These are phyloP conservation scores for Lucilia cuprina DNA, from an alignment of 1,140 invertebrate genomes.

Conservation along the genomic window DNA sequence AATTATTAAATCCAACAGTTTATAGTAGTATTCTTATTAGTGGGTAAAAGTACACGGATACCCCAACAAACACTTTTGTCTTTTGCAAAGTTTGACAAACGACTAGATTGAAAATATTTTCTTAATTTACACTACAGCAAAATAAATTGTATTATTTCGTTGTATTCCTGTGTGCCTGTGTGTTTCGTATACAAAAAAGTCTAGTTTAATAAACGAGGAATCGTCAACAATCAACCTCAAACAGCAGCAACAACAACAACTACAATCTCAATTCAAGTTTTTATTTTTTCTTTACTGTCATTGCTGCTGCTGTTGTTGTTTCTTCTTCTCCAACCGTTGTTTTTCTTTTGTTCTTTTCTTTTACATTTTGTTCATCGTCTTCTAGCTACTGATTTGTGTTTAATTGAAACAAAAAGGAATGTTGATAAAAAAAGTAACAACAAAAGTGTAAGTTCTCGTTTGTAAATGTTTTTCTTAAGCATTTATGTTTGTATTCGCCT, in stretches of 20 bases:
- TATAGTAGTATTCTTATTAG: neutral
- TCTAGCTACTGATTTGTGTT: too few species aligned
- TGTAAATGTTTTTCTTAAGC: too few species aligned
- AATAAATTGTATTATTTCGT: neutral
- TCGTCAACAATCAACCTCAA: slow-evolving; percentile 7
- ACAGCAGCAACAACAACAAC: neutral
- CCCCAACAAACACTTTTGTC: neutral
- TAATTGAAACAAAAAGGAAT: too few species aligned
- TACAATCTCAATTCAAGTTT: neutral
- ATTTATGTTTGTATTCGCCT: too few species aligned
- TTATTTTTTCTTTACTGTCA: neutral
- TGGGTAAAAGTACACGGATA: neutral
- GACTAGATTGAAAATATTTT: slow-evolving; percentile 25
- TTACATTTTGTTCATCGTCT: too few species aligned
- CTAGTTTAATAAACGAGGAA: slow-evolving; percentile 1
- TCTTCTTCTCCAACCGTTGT: neutral
- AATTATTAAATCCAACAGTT: too few species aligned
- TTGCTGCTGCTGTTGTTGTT: neutral
- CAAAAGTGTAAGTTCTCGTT: too few species aligned
- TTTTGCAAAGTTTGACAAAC: slow-evolving; percentile 34
- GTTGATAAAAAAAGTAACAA: too few species aligned
- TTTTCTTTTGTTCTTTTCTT: neutral
- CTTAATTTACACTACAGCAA: slow-evolving; percentile 26
- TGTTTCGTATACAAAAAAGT: neutral
- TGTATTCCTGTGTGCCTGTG: neutral